A percentile compares a stretch with the other conserved stretches of the same genome.
Conservation (phyloP, 2,888 invertebrate genomes). For the Mallateleia sp. region DNA sequence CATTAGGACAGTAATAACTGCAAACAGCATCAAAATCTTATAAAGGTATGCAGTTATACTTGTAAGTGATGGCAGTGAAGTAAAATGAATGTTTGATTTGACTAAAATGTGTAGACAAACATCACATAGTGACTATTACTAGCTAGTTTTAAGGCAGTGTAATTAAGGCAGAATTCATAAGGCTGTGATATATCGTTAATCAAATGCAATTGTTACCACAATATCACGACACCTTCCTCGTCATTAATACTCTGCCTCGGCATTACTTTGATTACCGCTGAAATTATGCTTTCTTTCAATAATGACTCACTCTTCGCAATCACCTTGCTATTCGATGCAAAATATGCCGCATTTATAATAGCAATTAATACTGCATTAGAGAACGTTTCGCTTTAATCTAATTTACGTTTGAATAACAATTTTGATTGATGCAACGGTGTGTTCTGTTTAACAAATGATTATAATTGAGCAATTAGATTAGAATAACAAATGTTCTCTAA, state of each 20-base stretch:
- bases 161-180: constrained; percentile 52
- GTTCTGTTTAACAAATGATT: too few species aligned
- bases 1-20: too few species aligned
- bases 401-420: too few species aligned
- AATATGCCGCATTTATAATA: not conserved
- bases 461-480: too few species aligned
- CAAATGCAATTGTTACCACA: constrained; percentile 25
- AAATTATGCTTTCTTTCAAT: constrained; percentile 3
- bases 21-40: too few species aligned
- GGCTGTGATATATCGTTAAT: constrained; percentile 64
- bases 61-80: not conserved
- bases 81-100: too few species aligned
- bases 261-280: not conserved
- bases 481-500: too few species aligned
- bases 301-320: not conserved
- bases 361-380: not conserved
- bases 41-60: too few species aligned
- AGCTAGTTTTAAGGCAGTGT: constrained; percentile 49
- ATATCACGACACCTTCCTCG: not conserved
- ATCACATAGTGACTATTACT: too few species aligned
- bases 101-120: too few species aligned
- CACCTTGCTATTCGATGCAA: not conserved
- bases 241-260: constrained; percentile 6
- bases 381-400: not conserved
- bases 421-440: too few species aligned